Evolutionary conservation across 2,888 invertebrate species (phyloP).

Genomic region (Drosophila neonasuta): DNA sequence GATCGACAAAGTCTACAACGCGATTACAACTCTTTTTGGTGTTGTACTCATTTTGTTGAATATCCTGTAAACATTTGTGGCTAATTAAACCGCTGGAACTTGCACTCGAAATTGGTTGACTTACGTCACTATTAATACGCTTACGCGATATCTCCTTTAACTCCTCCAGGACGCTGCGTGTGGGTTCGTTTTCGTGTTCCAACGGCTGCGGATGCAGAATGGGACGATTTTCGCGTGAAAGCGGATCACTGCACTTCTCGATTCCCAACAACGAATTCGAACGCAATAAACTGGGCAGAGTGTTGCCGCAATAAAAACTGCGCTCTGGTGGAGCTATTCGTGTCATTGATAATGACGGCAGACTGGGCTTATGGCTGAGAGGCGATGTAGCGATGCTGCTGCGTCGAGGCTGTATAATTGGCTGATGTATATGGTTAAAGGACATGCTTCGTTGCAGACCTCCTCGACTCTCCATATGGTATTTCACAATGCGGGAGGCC

Average conservation of each 20-base stretch:
- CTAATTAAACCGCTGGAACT: slow-evolving; percentile 3
- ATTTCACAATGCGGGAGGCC: slow-evolving; percentile 83
- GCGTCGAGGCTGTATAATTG: slow-evolving; percentile 77
- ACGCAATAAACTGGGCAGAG: slow-evolving; percentile 78
- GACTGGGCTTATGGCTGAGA: slow-evolving; percentile 76
- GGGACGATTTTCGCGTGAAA: slow-evolving; percentile 80
- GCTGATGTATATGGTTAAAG: slow-evolving; percentile 80
- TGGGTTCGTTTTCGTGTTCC: slow-evolving; percentile 81
- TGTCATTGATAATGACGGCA: slow-evolving; percentile 75
- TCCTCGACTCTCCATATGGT: slow-evolving; percentile 81
- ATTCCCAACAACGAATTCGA: slow-evolving; percentile 78
- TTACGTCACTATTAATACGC: slow-evolving; percentile 83
- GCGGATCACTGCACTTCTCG: slow-evolving; percentile 74
- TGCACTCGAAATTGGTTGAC: slow-evolving; percentile 29
- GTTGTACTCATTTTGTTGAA: slow-evolving; percentile 58
- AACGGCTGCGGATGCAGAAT: slow-evolving; percentile 79
- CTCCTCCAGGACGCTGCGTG: slow-evolving; percentile 84
- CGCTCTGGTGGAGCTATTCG: slow-evolving; percentile 80
- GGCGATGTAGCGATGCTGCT: slow-evolving; percentile 39
- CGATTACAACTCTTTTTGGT: slow-evolving; percentile 80
- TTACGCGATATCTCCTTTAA: slow-evolving; percentile 84
- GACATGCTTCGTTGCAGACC: slow-evolving; percentile 80
- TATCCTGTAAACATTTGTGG: slow-evolving; percentile 68
- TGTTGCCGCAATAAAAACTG: slow-evolving; percentile 78
- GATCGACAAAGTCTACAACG: slow-evolving; percentile 57